Conservation (phyloP, 2,113 vertebrate genomes). For the Pomatostomus ruficeps region DNA sequence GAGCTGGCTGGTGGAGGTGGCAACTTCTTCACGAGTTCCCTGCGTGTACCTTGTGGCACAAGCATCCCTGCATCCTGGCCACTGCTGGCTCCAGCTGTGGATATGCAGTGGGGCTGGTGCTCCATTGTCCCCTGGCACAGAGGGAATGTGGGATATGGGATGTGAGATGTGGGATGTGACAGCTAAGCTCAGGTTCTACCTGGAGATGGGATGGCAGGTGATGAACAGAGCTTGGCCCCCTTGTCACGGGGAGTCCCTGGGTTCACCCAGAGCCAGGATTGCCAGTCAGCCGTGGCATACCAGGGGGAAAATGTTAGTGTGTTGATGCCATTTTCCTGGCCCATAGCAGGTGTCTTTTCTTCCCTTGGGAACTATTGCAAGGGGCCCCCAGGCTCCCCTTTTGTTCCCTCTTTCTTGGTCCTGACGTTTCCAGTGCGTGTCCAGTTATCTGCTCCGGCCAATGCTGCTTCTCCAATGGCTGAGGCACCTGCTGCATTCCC, state of each 20-base stretch:
- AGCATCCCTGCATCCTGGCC: background rate
- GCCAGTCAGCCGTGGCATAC: accelerated
- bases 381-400: background rate
- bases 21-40: background rate
- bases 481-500: background rate
- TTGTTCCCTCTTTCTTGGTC: background rate
- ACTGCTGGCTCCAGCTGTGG: background rate
- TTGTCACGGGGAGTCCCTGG: accelerated
- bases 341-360: background rate
- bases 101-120: accelerated
- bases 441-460: background rate
- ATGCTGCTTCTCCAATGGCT: background rate
- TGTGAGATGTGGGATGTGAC: background rate
- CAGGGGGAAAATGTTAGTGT: background rate
- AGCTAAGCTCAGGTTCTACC: background rate
- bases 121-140: accelerated
- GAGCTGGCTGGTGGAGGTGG: background rate
- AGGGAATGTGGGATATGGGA: background rate
- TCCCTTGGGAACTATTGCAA: background rate
- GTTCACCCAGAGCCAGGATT: background rate
- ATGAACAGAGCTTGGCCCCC: background rate
- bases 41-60: background rate
- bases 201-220: background rate
- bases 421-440: background rate
- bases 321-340: background rate